Percentiles rank a stretch among this genome's conserved stretches.
phyloP scores from a whole-genome alignment of 2,888 invertebrate species.

The Bedellia somnulentella region DNA sequence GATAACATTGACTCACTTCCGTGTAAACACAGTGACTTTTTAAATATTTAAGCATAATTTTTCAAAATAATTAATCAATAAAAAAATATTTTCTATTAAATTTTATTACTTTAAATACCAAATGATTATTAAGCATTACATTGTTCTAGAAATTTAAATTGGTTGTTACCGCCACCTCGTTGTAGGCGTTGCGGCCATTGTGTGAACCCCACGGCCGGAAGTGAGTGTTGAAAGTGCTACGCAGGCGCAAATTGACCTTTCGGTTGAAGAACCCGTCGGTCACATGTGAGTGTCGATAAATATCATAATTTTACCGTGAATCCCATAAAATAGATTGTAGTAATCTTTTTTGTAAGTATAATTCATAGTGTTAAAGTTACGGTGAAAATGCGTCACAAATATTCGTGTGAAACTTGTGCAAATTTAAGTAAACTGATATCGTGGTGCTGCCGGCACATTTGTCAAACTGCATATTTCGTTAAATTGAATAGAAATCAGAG shows the following conservation, averaged over 20 bases:
- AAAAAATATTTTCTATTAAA: no score
- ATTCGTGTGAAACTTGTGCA: slow-evolving; percentile 41
- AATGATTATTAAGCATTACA: no score
- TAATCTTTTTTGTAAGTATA: slow-evolving; percentile 56
- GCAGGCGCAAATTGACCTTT: slow-evolving; percentile 76
- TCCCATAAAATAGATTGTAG: slow-evolving; percentile 38
- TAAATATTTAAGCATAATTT: no score
- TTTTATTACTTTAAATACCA: no score
- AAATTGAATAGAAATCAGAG: no score
- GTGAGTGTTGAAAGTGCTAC: slow-evolving; percentile 63
- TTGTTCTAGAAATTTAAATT: not conserved
- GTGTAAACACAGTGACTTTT: no score
- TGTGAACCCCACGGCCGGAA: slow-evolving; percentile 60
- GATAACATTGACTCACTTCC: no score
- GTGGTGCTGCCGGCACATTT: slow-evolving; percentile 51
- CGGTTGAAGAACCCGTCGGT: slow-evolving; percentile 87
- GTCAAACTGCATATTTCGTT: slow-evolving; percentile 50
- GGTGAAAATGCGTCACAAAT: slow-evolving; percentile 27
- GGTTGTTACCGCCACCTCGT: slow-evolving; percentile 31
- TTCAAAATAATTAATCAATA: no score
- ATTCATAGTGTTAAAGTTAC: slow-evolving; percentile 40
- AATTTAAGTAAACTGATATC: slow-evolving; percentile 31
- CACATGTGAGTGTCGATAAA: slow-evolving; percentile 83
- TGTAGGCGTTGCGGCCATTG: slow-evolving; percentile 35
- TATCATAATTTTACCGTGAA: slow-evolving; percentile 56